Conservation (phyloP, 30 jellyfish, hydroid and myxozoan genomes). For the Cassiopea xamachana region DNA sequence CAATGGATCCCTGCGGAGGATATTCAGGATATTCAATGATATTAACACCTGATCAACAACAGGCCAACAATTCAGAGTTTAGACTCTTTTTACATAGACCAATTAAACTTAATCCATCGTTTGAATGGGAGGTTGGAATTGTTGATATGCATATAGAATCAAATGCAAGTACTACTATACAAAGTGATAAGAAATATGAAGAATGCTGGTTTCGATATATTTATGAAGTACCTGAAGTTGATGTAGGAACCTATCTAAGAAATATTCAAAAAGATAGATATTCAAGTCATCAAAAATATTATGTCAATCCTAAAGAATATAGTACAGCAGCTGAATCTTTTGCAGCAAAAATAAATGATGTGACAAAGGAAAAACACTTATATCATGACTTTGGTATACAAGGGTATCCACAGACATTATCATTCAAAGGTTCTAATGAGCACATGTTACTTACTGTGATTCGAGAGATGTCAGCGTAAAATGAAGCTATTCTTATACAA, state of each 20-base stretch:
- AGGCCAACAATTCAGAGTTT: no score
- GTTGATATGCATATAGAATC: background rate
- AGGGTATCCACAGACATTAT: background rate
- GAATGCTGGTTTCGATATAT: background rate
- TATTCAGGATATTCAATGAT: background rate
- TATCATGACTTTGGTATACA: background rate
- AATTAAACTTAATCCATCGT: background rate
- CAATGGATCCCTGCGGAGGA: constrained; percentile 16
- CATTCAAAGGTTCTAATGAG: no score
- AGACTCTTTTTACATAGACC: background rate
- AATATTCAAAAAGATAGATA: background rate
- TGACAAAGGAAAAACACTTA: background rate
- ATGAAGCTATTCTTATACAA: no score
- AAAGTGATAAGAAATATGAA: background rate
- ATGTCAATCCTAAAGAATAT: background rate
- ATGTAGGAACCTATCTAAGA: background rate
- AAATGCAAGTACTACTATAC: background rate
- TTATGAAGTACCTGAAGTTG: background rate
- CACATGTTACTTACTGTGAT: no score
- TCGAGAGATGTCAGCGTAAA: no score
- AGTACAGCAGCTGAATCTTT: background rate
- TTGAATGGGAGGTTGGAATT: background rate
- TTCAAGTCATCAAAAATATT: background rate
- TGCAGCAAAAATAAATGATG: background rate
- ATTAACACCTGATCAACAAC: background rate